These are phyloP conservation scores for Lypha dubia DNA, from an alignment of 2,888 invertebrate genomes.

Conservation along the genomic window DNA sequence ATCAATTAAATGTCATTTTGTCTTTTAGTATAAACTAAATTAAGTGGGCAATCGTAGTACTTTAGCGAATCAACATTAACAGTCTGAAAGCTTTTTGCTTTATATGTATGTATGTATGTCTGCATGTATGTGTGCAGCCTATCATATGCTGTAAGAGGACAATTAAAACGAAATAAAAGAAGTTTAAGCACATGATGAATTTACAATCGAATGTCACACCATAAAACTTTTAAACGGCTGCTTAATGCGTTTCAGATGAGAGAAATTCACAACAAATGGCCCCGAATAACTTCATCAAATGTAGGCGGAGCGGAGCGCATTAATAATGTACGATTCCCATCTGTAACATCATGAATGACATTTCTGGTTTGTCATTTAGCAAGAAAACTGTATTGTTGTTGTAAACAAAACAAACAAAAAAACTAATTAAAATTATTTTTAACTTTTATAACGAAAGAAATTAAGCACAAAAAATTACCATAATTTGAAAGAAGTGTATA, in stretches of 20 bases:
- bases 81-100: neutral
- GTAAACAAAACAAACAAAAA: neutral
- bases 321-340: conserved; percentile 53
- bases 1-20: neutral
- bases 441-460: conserved; percentile 61
- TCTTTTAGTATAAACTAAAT: neutral
- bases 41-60: neutral
- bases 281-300: conserved; percentile 11
- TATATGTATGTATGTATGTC: no score
- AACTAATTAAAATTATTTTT: conserved; percentile 58
- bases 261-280: conserved; percentile 20
- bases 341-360: conserved; percentile 56
- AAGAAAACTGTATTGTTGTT: conserved; percentile 39
- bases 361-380: conserved; percentile 67
- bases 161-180: neutral
- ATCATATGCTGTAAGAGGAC: neutral
- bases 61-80: neutral
- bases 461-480: conserved; percentile 61
- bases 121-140: neutral
- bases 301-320: conserved; percentile 4
- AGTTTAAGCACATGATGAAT: conserved; percentile 37
- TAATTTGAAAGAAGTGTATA: conserved; percentile 65
- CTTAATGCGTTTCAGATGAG: conserved; percentile 36
- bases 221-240: conserved; percentile 39
- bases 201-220: conserved; percentile 36